A percentile compares a stretch with the other conserved stretches of the same genome.
Conservation (phyloP, 2,113 vertebrate genomes). For the Spilogale gracilis region DNA sequence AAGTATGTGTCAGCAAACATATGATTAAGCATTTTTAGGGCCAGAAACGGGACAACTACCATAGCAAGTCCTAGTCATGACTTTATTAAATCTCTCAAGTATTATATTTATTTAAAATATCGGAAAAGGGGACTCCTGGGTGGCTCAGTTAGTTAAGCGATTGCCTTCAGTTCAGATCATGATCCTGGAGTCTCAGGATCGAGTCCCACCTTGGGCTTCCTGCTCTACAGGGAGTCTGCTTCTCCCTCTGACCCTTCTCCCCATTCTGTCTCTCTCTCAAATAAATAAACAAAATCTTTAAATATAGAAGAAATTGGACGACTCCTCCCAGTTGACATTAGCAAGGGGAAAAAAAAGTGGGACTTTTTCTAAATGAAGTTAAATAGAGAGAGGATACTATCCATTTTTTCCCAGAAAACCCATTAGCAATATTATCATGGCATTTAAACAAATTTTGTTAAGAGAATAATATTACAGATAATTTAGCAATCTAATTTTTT, state of each 20-base stretch:
- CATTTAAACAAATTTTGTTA: not conserved
- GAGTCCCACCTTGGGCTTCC: too few species aligned
- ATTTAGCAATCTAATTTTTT: not conserved
- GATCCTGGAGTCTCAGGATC: too few species aligned
- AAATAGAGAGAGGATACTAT: not conserved
- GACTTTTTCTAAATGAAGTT: not conserved
- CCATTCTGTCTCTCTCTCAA: too few species aligned
- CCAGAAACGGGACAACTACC: not conserved
- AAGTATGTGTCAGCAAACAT: not conserved
- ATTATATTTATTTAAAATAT: constrained; percentile 35
- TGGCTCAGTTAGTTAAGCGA: too few species aligned
- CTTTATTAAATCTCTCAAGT: constrained; percentile 2
- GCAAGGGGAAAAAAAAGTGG: not conserved
- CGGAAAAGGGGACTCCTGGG: not conserved
- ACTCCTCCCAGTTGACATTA: not conserved
- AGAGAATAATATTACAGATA: constrained; percentile 29
- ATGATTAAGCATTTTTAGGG: not conserved
- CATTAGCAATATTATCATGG: not conserved
- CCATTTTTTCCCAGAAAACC: not conserved
- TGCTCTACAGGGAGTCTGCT: too few species aligned
- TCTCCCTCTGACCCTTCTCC: too few species aligned
- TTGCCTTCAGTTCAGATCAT: too few species aligned
- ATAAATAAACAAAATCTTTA: too few species aligned
- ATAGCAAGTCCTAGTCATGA: too few species aligned
- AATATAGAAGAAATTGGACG: not conserved